Percentiles rank a stretch among this genome's conserved stretches.
These are phyloP conservation scores for Oreochromis niloticus DNA, from an alignment of 2,113 vertebrate species.

Conservation along the genomic window DNA sequence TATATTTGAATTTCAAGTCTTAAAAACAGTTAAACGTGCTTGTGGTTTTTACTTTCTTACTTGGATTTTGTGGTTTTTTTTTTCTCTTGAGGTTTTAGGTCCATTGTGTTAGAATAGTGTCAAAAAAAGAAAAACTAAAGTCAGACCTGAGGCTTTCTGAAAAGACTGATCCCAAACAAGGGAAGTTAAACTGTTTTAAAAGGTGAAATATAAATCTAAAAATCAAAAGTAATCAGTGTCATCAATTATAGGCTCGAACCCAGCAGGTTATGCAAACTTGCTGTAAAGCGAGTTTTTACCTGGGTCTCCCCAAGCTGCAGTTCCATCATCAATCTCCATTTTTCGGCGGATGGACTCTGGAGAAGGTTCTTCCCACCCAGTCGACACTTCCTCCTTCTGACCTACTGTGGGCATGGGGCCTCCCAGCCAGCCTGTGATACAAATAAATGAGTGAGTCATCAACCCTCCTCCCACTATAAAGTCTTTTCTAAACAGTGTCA, in stretches of 20 bases:
- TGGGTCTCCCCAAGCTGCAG: slow-evolving; percentile 95
- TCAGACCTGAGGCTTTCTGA: not conserved
- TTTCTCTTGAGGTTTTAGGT: not conserved
- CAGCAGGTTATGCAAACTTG: slow-evolving; percentile 33
- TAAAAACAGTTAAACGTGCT: not conserved
- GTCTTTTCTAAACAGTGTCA: not conserved
- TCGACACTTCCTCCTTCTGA: slow-evolving; percentile 81
- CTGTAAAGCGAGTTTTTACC: slow-evolving; percentile 31
- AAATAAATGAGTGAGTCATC: not conserved
- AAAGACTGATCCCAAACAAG: not conserved
- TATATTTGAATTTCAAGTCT: not conserved
- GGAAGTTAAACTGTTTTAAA: not conserved
- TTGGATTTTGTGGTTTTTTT: not conserved
- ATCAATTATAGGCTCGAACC: not conserved
- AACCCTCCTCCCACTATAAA: not conserved
- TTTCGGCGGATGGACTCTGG: slow-evolving; percentile 92
- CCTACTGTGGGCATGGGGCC: slow-evolving; percentile 80
- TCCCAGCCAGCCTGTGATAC: slow-evolving; percentile 80
- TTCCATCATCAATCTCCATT: slow-evolving; percentile 97
- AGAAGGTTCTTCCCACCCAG: slow-evolving; percentile 96
- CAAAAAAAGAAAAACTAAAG: not conserved
- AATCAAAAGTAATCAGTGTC: not conserved
- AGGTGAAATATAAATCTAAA: not conserved
- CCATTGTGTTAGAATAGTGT: not conserved
- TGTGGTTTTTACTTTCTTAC: not conserved